Percentiles rank a stretch among this genome's conserved stretches.
Evolutionary conservation across 2,113 vertebrate genomes (phyloP).

Genomic region (Etia nguti): DNA sequence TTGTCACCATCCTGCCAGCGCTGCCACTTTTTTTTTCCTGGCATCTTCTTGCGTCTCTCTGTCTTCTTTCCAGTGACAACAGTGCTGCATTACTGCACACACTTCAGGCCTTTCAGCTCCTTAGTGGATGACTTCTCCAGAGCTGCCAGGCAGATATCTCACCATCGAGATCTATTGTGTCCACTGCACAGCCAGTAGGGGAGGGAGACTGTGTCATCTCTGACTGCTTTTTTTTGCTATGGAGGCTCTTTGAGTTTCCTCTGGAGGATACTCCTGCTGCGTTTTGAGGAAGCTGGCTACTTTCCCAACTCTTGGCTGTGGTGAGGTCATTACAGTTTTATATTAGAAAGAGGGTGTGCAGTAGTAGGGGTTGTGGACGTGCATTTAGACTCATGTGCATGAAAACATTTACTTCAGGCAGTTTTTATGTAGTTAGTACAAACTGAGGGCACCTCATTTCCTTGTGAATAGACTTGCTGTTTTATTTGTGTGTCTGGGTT

Average conservation of each 20-base stretch:
- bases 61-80: background rate
- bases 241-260: conserved; percentile 35
- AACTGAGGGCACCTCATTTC: background rate
- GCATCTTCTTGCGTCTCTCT: background rate
- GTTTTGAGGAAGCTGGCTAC: conserved; percentile 52
- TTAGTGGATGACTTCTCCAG: background rate
- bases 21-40: background rate
- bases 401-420: conserved; percentile 12
- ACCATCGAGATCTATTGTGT: conserved; percentile 44
- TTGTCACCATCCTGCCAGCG: background rate
- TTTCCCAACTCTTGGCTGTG: conserved; percentile 28
- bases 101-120: conserved; percentile 19
- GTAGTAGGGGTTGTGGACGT: background rate
- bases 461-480: background rate
- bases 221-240: conserved; percentile 17
- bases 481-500: background rate
- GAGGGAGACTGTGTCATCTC: conserved; percentile 26
- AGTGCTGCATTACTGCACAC: background rate
- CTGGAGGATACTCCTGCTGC: conserved; percentile 29
- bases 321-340: conserved; percentile 53
- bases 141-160: conserved; percentile 47
- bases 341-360: conserved; percentile 1
- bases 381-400: background rate
- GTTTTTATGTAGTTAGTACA: background rate
- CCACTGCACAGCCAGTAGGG: background rate